Evolutionary conservation across 1,140 invertebrate species (phyloP).

Genomic region (Papilio dardanus): DNA sequence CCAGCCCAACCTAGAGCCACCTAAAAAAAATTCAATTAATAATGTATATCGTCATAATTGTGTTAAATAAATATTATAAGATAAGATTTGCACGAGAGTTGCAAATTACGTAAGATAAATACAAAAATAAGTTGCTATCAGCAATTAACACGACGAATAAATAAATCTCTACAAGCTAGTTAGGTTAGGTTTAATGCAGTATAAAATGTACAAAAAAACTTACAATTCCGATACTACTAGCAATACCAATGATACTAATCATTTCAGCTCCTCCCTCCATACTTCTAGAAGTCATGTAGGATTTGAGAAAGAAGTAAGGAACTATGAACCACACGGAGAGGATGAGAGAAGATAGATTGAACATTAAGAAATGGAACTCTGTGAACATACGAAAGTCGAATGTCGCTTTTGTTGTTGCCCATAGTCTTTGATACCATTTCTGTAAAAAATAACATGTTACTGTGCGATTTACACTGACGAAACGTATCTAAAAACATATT

Average conservation of each 20-base stretch:
- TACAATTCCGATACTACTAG: constrained; percentile 73
- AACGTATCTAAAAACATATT: neutral
- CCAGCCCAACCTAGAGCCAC: constrained; percentile 93
- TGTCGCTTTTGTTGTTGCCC: constrained; percentile 87
- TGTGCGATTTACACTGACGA: no score
- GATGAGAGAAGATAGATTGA: constrained; percentile 91
- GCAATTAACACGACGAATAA: no score
- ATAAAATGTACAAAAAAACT: constrained; percentile 47
- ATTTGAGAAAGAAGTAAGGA: constrained; percentile 74
- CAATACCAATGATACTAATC: constrained; percentile 70
- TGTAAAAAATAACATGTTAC: constrained; percentile 70
- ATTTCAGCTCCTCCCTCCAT: constrained; percentile 64
- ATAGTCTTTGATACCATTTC: constrained; percentile 88
- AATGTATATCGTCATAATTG: no score
- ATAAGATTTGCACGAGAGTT: neutral
- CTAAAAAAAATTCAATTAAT: constrained; percentile 81
- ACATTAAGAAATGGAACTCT: constrained; percentile 90
- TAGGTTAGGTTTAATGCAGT: neutral
- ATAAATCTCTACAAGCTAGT: no score
- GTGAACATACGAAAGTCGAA: constrained; percentile 91
- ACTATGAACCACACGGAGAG: constrained; percentile 89
- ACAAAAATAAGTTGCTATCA: neutral
- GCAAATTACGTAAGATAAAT: neutral
- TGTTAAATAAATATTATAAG: neutral
- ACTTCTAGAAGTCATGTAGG: constrained; percentile 59